Conservation (phyloP, 2,888 invertebrate species). For the Hypomecis atomaria region DNA sequence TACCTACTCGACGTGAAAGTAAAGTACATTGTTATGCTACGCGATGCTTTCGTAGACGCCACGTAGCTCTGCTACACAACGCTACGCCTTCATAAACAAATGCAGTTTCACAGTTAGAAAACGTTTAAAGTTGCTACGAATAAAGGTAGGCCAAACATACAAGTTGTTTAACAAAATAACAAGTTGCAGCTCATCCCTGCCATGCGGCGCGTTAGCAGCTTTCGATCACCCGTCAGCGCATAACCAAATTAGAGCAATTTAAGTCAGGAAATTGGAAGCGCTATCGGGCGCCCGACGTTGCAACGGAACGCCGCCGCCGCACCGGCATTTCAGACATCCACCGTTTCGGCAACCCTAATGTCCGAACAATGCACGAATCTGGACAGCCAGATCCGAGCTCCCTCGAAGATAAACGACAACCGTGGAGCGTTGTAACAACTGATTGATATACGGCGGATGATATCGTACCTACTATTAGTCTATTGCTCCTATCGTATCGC, state of each 20-base stretch:
- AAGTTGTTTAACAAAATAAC: slow-evolving; percentile 53
- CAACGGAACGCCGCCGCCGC: slow-evolving; percentile 69
- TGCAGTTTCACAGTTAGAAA: too few relatives aligned
- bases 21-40: too few relatives aligned
- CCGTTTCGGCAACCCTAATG: slow-evolving; percentile 75
- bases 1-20: too few relatives aligned
- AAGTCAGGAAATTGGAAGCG: slow-evolving; percentile 84
- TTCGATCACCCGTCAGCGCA: slow-evolving; percentile 80
- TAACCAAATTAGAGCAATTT: slow-evolving; percentile 84
- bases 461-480: slow-evolving; percentile 58
- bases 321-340: slow-evolving; percentile 81
- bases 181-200: slow-evolving; percentile 61
- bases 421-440: slow-evolving; percentile 80
- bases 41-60: too few relatives aligned
- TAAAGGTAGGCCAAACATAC: slow-evolving; percentile 37
- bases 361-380: slow-evolving; percentile 83
- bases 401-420: slow-evolving; percentile 82
- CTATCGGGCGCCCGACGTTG: slow-evolving; percentile 73
- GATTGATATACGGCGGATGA: slow-evolving; percentile 82
- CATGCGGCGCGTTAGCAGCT: slow-evolving; percentile 62
- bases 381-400: slow-evolving; percentile 79
- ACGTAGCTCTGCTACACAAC: neutral
- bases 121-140: slow-evolving; percentile 10
- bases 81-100: neutral
- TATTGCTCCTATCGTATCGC: slow-evolving; percentile 64